Evolutionary conservation across 2,797 vertebrate species (phyloP).

Genomic region (Leucoraja ocellata): DNA sequence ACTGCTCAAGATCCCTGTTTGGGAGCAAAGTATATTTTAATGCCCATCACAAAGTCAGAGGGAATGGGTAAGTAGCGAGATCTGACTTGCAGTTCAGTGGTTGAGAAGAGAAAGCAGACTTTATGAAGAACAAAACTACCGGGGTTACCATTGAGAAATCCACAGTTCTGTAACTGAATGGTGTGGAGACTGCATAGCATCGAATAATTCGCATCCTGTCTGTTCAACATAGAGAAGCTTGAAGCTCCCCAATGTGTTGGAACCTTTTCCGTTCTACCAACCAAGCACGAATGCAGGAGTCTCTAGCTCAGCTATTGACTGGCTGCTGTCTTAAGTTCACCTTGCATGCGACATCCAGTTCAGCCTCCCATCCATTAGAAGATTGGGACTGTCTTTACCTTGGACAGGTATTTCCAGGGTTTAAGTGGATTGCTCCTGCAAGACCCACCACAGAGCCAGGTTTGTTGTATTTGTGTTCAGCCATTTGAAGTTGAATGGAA

Average conservation of each 20-base stretch:
- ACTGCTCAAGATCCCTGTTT: neutral
- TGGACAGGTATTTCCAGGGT: neutral
- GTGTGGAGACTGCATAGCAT: neutral
- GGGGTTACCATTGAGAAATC: neutral
- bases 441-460: neutral
- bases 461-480: neutral
- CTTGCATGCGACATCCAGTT: neutral
- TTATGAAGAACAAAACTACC: neutral
- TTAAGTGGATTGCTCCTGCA: neutral
- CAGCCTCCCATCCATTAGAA: neutral
- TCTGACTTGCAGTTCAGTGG: neutral
- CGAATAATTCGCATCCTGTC: neutral
- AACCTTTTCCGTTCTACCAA: neutral
- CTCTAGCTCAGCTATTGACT: neutral
- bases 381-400: neutral
- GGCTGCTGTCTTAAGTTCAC: no score
- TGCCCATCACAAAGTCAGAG: neutral
- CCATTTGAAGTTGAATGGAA: neutral
- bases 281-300: neutral
- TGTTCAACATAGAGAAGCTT: neutral
- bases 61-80: neutral
- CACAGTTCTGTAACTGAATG: neutral
- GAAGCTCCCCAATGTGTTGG: neutral
- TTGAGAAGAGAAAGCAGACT: neutral
- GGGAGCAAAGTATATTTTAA: neutral